Base-by-base conservation (phyloP, 30 jellyfish, hydroid and myxozoan species). In the Chironex yamaguchii region DNA sequence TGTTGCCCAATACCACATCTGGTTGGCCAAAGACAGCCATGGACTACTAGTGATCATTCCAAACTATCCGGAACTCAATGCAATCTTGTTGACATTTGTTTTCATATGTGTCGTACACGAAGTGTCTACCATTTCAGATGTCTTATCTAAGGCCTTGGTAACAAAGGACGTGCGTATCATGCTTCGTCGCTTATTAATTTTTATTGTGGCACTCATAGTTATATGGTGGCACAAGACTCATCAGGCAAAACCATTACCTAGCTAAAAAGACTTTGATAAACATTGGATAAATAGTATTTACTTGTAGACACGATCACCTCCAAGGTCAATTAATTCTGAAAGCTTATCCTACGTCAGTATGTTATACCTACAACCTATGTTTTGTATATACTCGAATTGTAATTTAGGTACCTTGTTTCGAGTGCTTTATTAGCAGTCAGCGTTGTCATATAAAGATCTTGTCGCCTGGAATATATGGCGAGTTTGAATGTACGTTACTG, bases 211-310 rank as follows among this genome's bases (percentile, higher is more conserved):
- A 94, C 71, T 93, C 35, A 24, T 81, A 9, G 69, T 93, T 17
- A 77, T 93, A 13, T 93, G 98, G 98, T 93, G 96, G 96, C 98
- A 93, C 62, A 93, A 93, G 76, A 87, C 94, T 27, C 98, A 93
- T 49, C 94, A 48, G 25, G 50, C 34, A 42, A 93, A 88, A 63
- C 97, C 96, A 0, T 65, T 85, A 26, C 95, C 95, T 48, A 85
- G 95, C 69, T 85, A 73, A 52, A n/a, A n/a, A n/a, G n/a, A n/a
- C n/a, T n/a, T n/a, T n/a, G n/a, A n/a, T n/a, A n/a, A n/a, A n/a
- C n/a, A n/a, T n/a, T n/a, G n/a, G n/a, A n/a, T n/a, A n/a, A n/a
- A n/a, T n/a, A n/a, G n/a, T n/a, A n/a, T n/a, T n/a, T n/a, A n/a
- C n/a, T n/a, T n/a, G n/a, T n/a, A n/a, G n/a, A n/a, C n/a, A n/a